Conservation (phyloP, 2,113 vertebrate species). For the Sebastes schlegelii region DNA sequence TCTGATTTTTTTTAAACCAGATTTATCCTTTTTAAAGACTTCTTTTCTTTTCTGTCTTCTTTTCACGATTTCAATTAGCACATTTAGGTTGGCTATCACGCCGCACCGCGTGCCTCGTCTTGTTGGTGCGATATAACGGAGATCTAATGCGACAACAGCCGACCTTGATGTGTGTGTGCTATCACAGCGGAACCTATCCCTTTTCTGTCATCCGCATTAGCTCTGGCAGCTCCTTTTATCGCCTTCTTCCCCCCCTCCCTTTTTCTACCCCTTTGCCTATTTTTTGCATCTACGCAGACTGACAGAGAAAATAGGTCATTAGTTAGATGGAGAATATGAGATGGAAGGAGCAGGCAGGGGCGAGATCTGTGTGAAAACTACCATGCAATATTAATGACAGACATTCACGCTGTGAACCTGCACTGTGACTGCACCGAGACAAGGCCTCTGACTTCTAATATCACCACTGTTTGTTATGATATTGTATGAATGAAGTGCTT, state of each 20-base stretch:
- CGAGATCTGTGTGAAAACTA: constrained; percentile 69
- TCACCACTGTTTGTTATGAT: constrained; percentile 1
- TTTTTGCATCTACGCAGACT: constrained; percentile 68
- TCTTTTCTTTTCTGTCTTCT: constrained; percentile 13
- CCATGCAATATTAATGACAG: constrained; percentile 78
- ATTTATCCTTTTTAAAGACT: constrained; percentile 26
- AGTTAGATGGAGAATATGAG: constrained; percentile 69
- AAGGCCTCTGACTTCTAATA: constrained; percentile 20
- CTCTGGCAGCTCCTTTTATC: constrained; percentile 71
- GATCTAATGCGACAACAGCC: constrained; percentile 57
- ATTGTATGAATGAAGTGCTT: background rate
- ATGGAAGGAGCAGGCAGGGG: constrained; percentile 61
- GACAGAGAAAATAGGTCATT: constrained; percentile 83
- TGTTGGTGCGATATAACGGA: constrained; percentile 14
- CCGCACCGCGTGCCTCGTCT: background rate
- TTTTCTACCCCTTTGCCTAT: constrained; percentile 47
- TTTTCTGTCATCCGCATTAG: constrained; percentile 65
- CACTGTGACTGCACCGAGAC: constrained; percentile 37
- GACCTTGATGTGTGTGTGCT: constrained; percentile 51
- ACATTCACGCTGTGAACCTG: constrained; percentile 61
- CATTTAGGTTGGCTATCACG: constrained; percentile 25
- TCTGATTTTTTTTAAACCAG: background rate
- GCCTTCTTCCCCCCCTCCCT: constrained; percentile 23
- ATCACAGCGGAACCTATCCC: constrained; percentile 55
- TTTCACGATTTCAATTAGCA: constrained; percentile 44